Percentiles rank a stretch among this genome's conserved stretches.
phyloP scores from a whole-genome alignment of 2,113 vertebrate genomes.

The Cranoglanis bouderius region DNA sequence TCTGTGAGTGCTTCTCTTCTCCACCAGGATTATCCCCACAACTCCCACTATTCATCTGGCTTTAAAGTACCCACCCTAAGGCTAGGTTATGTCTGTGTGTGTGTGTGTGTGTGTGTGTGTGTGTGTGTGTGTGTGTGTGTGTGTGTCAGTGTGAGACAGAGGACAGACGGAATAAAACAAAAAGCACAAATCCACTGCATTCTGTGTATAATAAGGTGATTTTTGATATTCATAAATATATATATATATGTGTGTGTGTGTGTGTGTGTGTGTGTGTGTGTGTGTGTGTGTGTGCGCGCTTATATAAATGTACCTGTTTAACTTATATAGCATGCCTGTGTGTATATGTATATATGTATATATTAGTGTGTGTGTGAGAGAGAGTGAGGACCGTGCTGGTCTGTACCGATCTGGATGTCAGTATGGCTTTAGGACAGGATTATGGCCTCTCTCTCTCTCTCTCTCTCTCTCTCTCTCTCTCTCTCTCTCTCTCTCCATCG shows the following conservation, averaged over 20 bases:
- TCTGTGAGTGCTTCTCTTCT: constrained; percentile 70
- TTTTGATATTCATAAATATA: background rate
- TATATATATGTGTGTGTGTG: no score
- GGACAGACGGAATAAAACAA: constrained; percentile 15
- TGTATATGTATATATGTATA: no score
- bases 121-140: constrained; percentile 26
- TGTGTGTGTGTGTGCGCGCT: background rate
- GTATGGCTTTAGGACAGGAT: constrained; percentile 99
- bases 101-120: constrained; percentile 60
- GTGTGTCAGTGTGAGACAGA: background rate
- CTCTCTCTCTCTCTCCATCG: constrained; percentile 72
- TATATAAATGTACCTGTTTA: background rate
- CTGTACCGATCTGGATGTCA: constrained; percentile 89
- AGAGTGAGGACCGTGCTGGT: background rate
- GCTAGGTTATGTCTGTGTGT: constrained; percentile 52
- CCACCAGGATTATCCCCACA: constrained; percentile 82
- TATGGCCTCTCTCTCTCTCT: constrained; percentile 76
- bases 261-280: background rate
- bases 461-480: constrained; percentile 47
- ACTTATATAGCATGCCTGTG: background rate
- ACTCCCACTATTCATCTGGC: constrained; percentile 83
- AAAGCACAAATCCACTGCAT: background rate
- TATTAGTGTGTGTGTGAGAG: constrained; percentile 20
- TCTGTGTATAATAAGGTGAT: background rate
- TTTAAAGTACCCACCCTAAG: constrained; percentile 87